phyloP scores from a whole-genome alignment of 2,797 vertebrate species.

The Molossus molossus region DNA sequence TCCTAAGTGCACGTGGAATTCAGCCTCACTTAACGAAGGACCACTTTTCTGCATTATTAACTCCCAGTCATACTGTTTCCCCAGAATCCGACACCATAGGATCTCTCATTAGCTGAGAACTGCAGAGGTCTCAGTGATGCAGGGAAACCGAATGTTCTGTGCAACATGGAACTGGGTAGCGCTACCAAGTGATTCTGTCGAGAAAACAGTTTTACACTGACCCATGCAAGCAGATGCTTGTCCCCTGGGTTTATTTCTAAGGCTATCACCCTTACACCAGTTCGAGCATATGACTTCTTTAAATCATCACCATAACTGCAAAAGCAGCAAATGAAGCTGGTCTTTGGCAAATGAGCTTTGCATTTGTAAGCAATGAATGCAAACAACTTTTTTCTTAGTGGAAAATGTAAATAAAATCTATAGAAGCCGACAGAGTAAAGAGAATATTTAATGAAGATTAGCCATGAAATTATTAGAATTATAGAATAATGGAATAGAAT shows the following conservation, averaged over 20 bases:
- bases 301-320: neutral
- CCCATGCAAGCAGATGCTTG: neutral
- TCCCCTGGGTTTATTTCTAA: neutral
- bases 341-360: neutral
- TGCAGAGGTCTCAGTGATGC: rapidly evolving
- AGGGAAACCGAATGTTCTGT: neutral
- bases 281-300: neutral
- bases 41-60: neutral
- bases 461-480: neutral
- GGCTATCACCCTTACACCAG: neutral
- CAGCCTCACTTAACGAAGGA: neutral
- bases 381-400: neutral
- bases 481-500: slow-evolving; percentile 27
- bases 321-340: neutral
- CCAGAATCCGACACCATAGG: neutral
- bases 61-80: neutral
- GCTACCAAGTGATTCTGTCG: no score
- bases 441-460: neutral
- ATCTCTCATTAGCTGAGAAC: neutral
- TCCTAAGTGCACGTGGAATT: neutral
- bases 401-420: neutral
- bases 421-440: neutral
- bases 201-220: neutral
- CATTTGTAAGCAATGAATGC: neutral
- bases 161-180: neutral